These are phyloP conservation scores for Pipa parva DNA, from an alignment of 2,113 vertebrate species.

Conservation along the genomic window DNA sequence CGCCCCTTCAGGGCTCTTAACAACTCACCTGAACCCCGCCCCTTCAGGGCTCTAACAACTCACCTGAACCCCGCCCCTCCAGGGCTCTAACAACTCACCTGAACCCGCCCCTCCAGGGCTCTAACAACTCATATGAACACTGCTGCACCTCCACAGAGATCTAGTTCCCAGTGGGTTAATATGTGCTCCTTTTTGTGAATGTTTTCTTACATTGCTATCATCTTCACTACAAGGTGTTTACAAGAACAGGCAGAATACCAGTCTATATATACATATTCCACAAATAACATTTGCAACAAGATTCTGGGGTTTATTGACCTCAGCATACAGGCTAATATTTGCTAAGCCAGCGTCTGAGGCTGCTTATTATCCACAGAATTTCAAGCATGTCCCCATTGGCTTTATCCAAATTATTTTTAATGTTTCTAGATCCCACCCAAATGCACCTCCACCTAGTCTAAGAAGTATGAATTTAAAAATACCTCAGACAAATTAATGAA, in stretches of 20 bases:
- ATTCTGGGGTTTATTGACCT: constrained; percentile 40
- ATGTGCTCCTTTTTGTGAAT: not conserved
- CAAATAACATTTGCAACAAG: constrained; percentile 34
- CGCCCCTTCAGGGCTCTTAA: too few species aligned
- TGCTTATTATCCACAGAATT: constrained; percentile 40
- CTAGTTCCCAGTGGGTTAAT: not conserved
- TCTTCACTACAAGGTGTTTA: constrained; percentile 32
- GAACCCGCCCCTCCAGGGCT: too few species aligned
- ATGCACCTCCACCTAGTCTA: constrained; percentile 21
- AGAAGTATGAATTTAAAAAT: constrained; percentile 20
- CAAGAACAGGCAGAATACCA: constrained; percentile 23
- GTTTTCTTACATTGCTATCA: constrained; percentile 3
- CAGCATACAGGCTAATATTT: constrained; percentile 38
- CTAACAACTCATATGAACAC: too few species aligned
- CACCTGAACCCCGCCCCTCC: too few species aligned
- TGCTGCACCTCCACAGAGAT: too few species aligned
- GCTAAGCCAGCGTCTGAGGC: constrained; percentile 41
- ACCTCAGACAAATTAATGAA: constrained; percentile 13
- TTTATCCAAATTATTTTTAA: constrained; percentile 43
- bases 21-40: too few species aligned
- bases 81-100: too few species aligned
- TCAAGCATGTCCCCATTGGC: constrained; percentile 33
- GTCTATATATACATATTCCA: constrained; percentile 35
- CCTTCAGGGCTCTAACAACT: too few species aligned
- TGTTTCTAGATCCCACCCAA: constrained; percentile 38